Conservation (phyloP, 2,113 vertebrate species). For the Coracopsis vasa region DNA sequence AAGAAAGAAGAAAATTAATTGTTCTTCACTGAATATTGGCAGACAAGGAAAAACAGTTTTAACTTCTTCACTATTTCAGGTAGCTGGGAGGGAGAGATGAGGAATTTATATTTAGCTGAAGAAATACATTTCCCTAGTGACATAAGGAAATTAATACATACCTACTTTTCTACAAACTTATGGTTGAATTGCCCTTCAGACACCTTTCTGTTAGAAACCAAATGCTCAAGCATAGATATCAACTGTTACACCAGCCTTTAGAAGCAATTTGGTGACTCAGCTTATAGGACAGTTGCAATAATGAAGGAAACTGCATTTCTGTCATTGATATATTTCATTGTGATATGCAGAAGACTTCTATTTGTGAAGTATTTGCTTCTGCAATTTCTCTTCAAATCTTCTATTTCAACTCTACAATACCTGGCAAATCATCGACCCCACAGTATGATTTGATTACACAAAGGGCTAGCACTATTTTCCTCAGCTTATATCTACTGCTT, state of each 20-base stretch:
- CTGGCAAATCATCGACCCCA: neutral
- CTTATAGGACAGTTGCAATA: neutral
- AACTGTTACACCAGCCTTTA: neutral
- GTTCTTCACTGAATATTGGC: neutral
- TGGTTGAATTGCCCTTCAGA: neutral
- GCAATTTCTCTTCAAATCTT: neutral
- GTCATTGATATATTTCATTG: neutral
- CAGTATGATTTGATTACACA: neutral
- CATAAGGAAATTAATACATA: neutral
- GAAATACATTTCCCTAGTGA: neutral
- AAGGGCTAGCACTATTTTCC: neutral
- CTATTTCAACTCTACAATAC: neutral
- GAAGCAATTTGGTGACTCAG: neutral
- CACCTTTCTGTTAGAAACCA: neutral
- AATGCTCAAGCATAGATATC: neutral
- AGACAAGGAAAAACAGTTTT: neutral
- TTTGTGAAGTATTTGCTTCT: neutral
- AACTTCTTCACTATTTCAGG: neutral
- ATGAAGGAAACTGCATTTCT: neutral
- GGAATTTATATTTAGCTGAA: neutral
- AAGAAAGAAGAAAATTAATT: neutral
- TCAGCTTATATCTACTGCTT: neutral
- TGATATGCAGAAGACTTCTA: neutral
- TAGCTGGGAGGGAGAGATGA: neutral
- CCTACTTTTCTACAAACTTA: neutral